These are phyloP conservation scores for Megaceryle maxima DNA, from an alignment of 2,113 vertebrate species.

Conservation along the genomic window DNA sequence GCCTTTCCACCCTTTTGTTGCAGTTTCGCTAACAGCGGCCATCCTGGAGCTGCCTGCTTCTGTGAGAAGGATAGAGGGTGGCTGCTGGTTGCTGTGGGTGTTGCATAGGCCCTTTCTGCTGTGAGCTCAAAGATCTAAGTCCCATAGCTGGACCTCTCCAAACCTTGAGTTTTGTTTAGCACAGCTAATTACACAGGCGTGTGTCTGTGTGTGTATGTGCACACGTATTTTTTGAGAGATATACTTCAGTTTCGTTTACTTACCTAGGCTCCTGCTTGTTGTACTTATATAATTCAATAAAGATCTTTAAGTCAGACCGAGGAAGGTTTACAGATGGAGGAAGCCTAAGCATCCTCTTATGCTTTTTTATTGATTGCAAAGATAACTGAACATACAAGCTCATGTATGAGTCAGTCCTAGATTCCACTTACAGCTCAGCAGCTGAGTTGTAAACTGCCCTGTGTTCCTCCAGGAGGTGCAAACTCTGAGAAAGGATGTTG, in stretches of 20 bases:
- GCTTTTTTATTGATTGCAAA: neutral
- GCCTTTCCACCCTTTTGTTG: neutral
- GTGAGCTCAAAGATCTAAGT: neutral
- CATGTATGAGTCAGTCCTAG: neutral
- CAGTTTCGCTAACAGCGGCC: rapidly evolving
- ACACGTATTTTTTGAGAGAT: neutral
- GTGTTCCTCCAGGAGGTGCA: neutral
- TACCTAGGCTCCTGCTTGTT: neutral
- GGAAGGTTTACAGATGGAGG: neutral
- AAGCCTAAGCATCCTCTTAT: neutral
- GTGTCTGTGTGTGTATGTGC: neutral
- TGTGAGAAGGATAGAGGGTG: neutral
- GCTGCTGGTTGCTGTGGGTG: neutral
- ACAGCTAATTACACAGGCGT: neutral
- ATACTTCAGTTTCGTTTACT: neutral
- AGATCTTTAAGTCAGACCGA: neutral
- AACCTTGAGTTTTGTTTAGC: neutral
- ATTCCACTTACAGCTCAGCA: neutral
- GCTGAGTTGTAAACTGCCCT: neutral
- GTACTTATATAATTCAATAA: neutral
- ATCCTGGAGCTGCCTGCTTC: neutral
- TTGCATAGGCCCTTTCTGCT: neutral
- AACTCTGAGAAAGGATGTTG: neutral
- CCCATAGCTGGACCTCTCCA: neutral
- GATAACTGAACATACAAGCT: neutral